phyloP scores from a whole-genome alignment of 2,888 invertebrate species.

The Empis stercorea region DNA sequence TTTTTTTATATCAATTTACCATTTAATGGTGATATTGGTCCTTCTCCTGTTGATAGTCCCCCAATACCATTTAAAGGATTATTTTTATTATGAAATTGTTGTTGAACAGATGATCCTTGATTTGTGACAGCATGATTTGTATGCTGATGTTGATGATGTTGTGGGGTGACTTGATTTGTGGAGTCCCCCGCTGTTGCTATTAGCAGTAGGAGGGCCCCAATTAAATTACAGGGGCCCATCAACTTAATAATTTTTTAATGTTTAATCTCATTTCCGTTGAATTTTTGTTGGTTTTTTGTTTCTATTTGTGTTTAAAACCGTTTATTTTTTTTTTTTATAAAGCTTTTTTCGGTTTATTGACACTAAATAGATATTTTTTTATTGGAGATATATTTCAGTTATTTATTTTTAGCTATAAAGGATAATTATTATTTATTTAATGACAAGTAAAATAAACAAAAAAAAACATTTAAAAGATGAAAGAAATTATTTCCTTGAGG shows the following conservation, averaged over 20 bases:
- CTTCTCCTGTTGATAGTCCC: slow-evolving; percentile 27
- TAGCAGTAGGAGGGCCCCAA: slow-evolving; percentile 37
- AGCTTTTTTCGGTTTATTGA: no score
- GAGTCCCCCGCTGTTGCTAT: slow-evolving; percentile 36
- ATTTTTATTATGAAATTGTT: slow-evolving; percentile 12
- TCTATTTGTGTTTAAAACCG: background rate
- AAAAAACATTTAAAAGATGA: no score
- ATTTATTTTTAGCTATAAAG: no score
- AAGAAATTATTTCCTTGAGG: no score
- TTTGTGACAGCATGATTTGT: slow-evolving; percentile 15
- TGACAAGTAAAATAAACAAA: no score
- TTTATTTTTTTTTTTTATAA: no score
- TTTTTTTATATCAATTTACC: slow-evolving; percentile 22
- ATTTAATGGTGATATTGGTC: slow-evolving; percentile 28
- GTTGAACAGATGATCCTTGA: slow-evolving; percentile 11
- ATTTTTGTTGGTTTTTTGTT: slow-evolving; percentile 2
- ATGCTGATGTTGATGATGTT: slow-evolving; percentile 16
- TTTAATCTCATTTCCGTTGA: slow-evolving; percentile 16
- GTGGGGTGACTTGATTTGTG: slow-evolving; percentile 27
- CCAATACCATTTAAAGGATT: slow-evolving; percentile 11
- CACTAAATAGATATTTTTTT: no score
- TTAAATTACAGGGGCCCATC: slow-evolving; percentile 37
- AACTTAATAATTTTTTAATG: slow-evolving; percentile 27
- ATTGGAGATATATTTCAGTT: no score
- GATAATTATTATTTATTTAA: no score